Evolutionary conservation across 2,113 vertebrate species (phyloP).

Genomic region (Chionis minor): DNA sequence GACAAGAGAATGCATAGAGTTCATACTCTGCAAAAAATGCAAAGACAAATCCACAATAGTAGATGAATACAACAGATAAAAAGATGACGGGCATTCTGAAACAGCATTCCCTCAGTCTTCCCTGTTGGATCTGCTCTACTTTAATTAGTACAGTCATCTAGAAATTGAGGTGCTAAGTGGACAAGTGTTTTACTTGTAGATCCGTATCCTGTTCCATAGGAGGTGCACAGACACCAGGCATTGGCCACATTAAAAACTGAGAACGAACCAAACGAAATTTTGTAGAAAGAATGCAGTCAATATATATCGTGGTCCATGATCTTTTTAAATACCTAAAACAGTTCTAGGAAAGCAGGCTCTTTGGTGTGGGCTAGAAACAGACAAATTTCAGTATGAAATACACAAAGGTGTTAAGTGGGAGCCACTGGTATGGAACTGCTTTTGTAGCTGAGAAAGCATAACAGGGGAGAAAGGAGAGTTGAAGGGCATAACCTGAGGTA

Average conservation of each 20-base stretch:
- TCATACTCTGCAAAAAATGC: neutral
- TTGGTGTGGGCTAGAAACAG: neutral
- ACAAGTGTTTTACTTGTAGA: neutral
- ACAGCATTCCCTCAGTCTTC: neutral
- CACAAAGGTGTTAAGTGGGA: neutral
- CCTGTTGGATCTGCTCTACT: neutral
- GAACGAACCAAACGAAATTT: neutral
- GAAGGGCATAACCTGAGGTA: neutral
- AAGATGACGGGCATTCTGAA: neutral
- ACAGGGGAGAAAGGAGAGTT: neutral
- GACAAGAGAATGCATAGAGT: fast-evolving
- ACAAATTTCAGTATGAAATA: neutral
- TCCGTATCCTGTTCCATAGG: neutral
- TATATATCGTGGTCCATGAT: fast-evolving
- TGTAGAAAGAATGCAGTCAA: neutral
- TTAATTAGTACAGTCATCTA: neutral
- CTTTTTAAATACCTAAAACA: neutral
- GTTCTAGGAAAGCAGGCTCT: neutral
- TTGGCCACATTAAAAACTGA: neutral
- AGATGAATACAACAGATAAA: neutral
- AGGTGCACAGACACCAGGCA: neutral
- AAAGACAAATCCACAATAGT: neutral
- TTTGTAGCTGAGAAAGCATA: neutral
- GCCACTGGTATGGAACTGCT: neutral
- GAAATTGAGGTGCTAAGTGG: neutral